A percentile compares a stretch with the other conserved stretches of the same genome.
Conservation (phyloP, 2,797 vertebrate species). For the Sparidentex hasta region DNA sequence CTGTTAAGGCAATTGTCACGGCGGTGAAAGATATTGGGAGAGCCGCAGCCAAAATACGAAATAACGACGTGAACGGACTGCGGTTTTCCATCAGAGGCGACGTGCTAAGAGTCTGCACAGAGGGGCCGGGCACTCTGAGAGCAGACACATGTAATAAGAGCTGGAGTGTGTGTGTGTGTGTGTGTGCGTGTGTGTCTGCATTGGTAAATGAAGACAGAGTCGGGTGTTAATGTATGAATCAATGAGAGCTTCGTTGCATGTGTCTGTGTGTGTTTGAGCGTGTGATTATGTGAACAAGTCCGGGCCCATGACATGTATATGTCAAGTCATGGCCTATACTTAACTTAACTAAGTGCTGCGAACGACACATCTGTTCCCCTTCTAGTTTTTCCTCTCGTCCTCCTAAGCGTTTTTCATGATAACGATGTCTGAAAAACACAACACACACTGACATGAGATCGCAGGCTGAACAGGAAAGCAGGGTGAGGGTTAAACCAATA, state of each 20-base stretch:
- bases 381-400: neutral
- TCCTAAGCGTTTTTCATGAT: neutral
- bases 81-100: slow-evolving; percentile 73
- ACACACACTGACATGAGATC: neutral
- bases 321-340: neutral
- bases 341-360: neutral
- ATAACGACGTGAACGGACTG: slow-evolving; percentile 52
- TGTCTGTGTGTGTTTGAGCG: slow-evolving; percentile 4
- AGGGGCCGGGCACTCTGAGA: slow-evolving; percentile 46
- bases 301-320: neutral
- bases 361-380: neutral
- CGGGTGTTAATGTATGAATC: slow-evolving; percentile 4
- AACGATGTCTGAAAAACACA: neutral
- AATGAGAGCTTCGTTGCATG: neutral
- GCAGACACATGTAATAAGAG: slow-evolving; percentile 64
- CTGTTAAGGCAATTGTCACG: slow-evolving; percentile 73
- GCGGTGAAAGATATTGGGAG: slow-evolving; percentile 63
- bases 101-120: slow-evolving; percentile 47
- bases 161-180: slow-evolving; percentile 29
- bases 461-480: neutral
- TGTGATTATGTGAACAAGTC: neutral
- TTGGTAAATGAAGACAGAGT: neutral
- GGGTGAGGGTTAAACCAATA: neutral
- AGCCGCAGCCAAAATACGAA: slow-evolving; percentile 58
- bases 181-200: neutral